These are phyloP conservation scores for Cuculus canorus DNA, from an alignment of 2,797 vertebrate genomes.

Conservation along the genomic window DNA sequence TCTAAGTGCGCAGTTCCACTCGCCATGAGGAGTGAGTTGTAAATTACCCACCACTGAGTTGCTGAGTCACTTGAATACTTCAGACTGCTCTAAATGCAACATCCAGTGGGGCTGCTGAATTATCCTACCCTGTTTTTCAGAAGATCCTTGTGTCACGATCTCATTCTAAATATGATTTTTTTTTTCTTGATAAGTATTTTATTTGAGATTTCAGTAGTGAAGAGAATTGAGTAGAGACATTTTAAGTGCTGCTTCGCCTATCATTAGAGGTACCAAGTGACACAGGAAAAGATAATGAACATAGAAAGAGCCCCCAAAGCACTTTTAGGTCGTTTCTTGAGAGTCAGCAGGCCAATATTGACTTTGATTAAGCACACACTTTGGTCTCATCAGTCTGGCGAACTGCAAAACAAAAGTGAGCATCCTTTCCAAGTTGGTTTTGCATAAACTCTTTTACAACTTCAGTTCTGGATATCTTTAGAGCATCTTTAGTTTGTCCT, in stretches of 20 bases:
- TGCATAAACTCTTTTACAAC: constrained; percentile 68
- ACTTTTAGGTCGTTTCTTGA: constrained; percentile 79
- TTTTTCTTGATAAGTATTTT: constrained; percentile 36
- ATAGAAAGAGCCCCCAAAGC: constrained; percentile 68
- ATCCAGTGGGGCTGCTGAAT: constrained; percentile 61
- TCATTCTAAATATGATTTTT: constrained; percentile 58
- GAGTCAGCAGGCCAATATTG: constrained; percentile 78
- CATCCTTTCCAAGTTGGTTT: constrained; percentile 67
- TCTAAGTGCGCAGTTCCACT: neutral
- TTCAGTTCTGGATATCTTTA: constrained; percentile 69
- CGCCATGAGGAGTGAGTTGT: neutral
- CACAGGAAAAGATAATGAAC: constrained; percentile 71
- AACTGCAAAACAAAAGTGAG: constrained; percentile 72
- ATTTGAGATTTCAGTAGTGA: constrained; percentile 29
- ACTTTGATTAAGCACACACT: constrained; percentile 78
- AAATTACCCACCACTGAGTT: constrained; percentile 60
- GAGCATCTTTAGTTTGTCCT: neutral
- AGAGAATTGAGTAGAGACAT: constrained; percentile 69
- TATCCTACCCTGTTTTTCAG: constrained; percentile 45
- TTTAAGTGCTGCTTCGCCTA: constrained; percentile 70
- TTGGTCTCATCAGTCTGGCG: constrained; percentile 72
- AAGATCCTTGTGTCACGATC: constrained; percentile 30
- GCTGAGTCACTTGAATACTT: constrained; percentile 64
- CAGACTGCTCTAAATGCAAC: constrained; percentile 36
- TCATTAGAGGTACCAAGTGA: constrained; percentile 69